These are phyloP conservation scores for Forbesichthys papilliferus DNA, from an alignment of 2,113 vertebrate species.

Conservation along the genomic window DNA sequence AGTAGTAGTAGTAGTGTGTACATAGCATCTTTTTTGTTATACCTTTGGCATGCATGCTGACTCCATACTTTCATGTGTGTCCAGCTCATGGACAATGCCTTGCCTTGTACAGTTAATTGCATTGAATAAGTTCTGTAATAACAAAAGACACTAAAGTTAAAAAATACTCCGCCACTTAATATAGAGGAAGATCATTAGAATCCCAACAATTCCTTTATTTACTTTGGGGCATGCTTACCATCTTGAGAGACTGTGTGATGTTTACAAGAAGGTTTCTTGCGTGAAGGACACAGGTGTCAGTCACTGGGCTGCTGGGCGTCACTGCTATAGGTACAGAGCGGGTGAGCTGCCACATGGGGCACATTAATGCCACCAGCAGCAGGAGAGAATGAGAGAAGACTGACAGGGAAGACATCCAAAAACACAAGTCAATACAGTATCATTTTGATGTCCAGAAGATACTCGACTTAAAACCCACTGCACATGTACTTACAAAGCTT, in stretches of 20 bases:
- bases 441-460: too few relatives aligned
- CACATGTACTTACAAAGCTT: conserved; percentile 60
- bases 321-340: conserved; percentile 35
- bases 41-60: conserved; percentile 69
- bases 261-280: conserved; percentile 54
- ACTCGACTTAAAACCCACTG: not conserved
- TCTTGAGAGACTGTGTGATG: conserved; percentile 44
- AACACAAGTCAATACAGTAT: not conserved
- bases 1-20: too few relatives aligned
- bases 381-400: conserved; percentile 44
- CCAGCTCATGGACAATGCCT: conserved; percentile 55
- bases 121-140: conserved; percentile 57
- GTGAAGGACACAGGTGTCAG: conserved; percentile 35
- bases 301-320: not conserved
- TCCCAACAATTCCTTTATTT: not conserved
- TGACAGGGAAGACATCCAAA: conserved; percentile 14
- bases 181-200: not conserved
- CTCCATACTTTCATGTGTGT: conserved; percentile 38
- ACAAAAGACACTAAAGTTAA: not conserved
- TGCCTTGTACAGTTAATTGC: conserved; percentile 62
- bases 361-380: conserved; percentile 46
- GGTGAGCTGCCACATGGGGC: conserved; percentile 32
- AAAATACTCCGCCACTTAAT: not conserved
- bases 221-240: conserved; percentile 29
- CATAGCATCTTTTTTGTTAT: not conserved